Percentiles rank a stretch among this genome's conserved stretches.
Conservation (phyloP, 2,113 vertebrate species). For the Stercorarius parasiticus region DNA sequence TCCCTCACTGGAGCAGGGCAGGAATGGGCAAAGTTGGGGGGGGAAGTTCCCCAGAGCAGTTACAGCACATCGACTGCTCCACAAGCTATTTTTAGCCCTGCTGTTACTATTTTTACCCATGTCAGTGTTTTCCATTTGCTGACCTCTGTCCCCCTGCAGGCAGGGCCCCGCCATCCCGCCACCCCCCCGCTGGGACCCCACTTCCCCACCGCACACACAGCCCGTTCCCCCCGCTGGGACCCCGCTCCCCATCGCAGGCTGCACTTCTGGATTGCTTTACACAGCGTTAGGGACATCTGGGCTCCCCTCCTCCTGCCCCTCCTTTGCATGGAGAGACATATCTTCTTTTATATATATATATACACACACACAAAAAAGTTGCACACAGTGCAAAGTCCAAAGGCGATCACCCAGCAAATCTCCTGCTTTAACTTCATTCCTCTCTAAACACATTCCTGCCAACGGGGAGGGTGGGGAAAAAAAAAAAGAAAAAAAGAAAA, state of each 20-base stretch:
- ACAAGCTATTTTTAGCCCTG: slow-evolving; percentile 65
- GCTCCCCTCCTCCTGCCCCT: not conserved
- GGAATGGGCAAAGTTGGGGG: not conserved
- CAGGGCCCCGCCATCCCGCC: not conserved
- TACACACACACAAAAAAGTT: not conserved
- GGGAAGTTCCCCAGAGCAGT: slow-evolving; percentile 37
- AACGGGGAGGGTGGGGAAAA: not conserved
- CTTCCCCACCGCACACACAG: not conserved
- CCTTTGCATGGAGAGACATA: not conserved
- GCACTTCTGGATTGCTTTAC: not conserved
- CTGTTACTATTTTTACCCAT: slow-evolving; percentile 66
- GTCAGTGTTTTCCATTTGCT: slow-evolving; percentile 67
- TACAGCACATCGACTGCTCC: slow-evolving; percentile 55
- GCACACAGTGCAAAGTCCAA: slow-evolving; percentile 39
- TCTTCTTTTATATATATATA: not conserved
- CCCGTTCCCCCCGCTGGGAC: not conserved
- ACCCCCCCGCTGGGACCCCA: not conserved
- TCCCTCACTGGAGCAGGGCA: not conserved
- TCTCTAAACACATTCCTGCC: slow-evolving; percentile 45
- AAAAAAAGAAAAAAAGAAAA: not conserved
- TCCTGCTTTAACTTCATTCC: slow-evolving; percentile 28
- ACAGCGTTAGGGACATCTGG: not conserved
- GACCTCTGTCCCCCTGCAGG: slow-evolving; percentile 52
- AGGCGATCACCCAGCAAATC: not conserved
- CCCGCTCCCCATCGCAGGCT: not conserved